phyloP scores from a whole-genome alignment of 2,888 invertebrate genomes.

The Drosophila percnosoma region DNA sequence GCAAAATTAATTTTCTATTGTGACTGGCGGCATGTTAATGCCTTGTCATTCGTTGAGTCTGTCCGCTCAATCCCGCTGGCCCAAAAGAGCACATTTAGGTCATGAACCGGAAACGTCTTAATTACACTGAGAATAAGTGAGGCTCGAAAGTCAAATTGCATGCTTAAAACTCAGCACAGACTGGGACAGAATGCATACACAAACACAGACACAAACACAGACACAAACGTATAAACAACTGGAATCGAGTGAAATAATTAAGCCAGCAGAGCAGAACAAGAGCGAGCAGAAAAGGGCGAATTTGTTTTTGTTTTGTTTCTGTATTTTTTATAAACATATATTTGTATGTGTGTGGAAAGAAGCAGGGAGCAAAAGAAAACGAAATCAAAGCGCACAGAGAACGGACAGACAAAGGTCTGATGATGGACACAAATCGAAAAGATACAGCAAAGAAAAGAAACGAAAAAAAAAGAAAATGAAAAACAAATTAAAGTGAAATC shows the following conservation, averaged over 20 bases:
- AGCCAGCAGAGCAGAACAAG: constrained; percentile 65
- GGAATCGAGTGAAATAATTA: constrained; percentile 71
- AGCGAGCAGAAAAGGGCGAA: constrained; percentile 50
- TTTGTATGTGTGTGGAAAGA: background rate
- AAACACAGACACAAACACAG: background rate
- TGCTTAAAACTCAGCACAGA: constrained; percentile 27
- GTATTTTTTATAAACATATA: constrained; percentile 11
- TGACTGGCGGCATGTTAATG: background rate
- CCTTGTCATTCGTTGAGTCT: background rate
- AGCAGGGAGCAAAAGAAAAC: constrained; percentile 5
- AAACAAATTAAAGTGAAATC: constrained; percentile 58
- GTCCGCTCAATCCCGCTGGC: constrained; percentile 4
- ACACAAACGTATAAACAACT: constrained; percentile 19
- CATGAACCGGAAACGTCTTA: constrained; percentile 76
- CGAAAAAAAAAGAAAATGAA: constrained; percentile 10
- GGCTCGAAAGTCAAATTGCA: constrained; percentile 70
- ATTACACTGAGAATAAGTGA: constrained; percentile 67
- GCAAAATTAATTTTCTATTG: background rate
- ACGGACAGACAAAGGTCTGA: constrained; percentile 45
- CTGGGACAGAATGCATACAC: constrained; percentile 5
- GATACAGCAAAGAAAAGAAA: constrained; percentile 5
- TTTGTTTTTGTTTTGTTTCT: constrained; percentile 8
- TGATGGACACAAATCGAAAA: constrained; percentile 30
- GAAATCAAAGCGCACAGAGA: constrained; percentile 10
- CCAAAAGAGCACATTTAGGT: constrained; percentile 62